Evolutionary conservation across 2,888 invertebrate genomes (phyloP).

Genomic region (Lacanobia wlatinum): DNA sequence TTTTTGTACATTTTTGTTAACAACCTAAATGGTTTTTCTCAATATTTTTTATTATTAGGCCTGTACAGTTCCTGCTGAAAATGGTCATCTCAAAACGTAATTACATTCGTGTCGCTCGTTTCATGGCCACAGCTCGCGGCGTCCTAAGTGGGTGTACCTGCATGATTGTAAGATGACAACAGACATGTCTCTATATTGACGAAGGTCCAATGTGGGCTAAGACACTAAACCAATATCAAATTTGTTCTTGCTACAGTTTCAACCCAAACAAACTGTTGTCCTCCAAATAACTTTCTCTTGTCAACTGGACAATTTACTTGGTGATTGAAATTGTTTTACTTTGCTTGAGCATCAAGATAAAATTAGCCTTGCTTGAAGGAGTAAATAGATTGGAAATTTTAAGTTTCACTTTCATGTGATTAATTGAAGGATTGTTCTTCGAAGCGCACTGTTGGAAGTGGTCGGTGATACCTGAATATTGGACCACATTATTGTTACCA

Average conservation of each 20-base stretch:
- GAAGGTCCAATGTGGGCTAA: slow-evolving; percentile 58
- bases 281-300: slow-evolving; percentile 66
- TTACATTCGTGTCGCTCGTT: slow-evolving; percentile 23
- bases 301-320: slow-evolving; percentile 48
- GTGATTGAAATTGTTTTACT: slow-evolving; percentile 54
- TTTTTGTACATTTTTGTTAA: not conserved
- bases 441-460: not conserved
- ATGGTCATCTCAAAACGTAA: not conserved
- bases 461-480: not conserved
- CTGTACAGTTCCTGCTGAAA: not conserved
- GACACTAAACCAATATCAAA: slow-evolving; percentile 52
- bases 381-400: slow-evolving; percentile 27
- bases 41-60: not conserved
- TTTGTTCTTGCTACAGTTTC: slow-evolving; percentile 42
- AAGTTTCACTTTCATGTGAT: slow-evolving; percentile 24
- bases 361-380: slow-evolving; percentile 49
- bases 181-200: slow-evolving; percentile 56
- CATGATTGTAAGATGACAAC: slow-evolving; percentile 61
- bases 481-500: slow-evolving; percentile 9
- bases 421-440: slow-evolving; percentile 7
- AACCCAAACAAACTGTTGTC: slow-evolving; percentile 55
- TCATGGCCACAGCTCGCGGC: slow-evolving; percentile 32
- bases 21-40: not conserved
- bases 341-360: slow-evolving; percentile 39
- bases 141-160: slow-evolving; percentile 47